Base-by-base conservation (phyloP, 1,140 invertebrate species). In the Tetramorium simillimum region DNA sequence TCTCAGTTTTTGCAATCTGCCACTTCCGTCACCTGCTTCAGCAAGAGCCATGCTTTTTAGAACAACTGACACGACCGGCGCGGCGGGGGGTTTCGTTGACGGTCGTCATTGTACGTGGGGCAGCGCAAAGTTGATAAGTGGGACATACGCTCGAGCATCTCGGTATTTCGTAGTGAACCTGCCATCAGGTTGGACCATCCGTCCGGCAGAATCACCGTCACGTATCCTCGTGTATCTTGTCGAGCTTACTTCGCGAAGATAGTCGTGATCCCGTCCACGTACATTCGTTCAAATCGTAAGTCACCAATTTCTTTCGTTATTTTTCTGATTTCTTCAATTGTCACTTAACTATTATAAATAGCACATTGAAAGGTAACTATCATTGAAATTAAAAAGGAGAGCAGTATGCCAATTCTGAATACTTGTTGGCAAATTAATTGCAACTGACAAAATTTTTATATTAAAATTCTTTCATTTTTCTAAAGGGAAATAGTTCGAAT, bases 121-220 rank as follows among this genome's bases (percentile, higher is more conserved):
- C 91, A 63, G 65, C 65, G 56, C 40, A 49, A 76, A 84, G 75
- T 63, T 91, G 90, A 94, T 95, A 95, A 95, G 94, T 95, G 90
- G 94, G 91, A 93, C 94, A 94, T 92, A 93, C 92, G 89, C 92
- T 94, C 92, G 91, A 94, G 91, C 91, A 93, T 94, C 93, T 93
- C 88, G 82, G 91, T 94, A 95, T 94, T 94, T 94, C 89, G 88
- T 94, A 89, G 92, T 93, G 91, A 93, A 92, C 94, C 91, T 87
- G 91, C 92, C 90, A 87, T 86, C 91, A 85, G 92, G 86, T 77
- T 89, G 91, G 93, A 94, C 89, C 90, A 86, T 80, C 73, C 80
- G 12, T 81, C 16, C 51, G 63, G 43, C 10, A 21, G 40, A 58
- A 7, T 33, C 51, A 46, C 21, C 51, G 33, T 56, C 21, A 16